A percentile compares a stretch with the other conserved stretches of the same genome.
Evolutionary conservation across 1,140 invertebrate species (phyloP).

Genomic region (Heliconius congener): DNA sequence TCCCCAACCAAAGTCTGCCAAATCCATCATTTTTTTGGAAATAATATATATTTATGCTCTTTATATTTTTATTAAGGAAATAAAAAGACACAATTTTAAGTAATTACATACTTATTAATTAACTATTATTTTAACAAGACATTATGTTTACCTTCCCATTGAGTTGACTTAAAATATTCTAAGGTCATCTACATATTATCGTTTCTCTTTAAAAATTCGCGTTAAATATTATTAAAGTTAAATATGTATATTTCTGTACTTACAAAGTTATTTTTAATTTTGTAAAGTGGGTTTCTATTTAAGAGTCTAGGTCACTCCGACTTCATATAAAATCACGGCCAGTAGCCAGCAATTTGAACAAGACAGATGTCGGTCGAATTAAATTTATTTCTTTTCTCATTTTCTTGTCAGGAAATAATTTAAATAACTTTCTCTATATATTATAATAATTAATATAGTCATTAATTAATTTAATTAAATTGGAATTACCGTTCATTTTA

Average conservation of each 20-base stretch:
- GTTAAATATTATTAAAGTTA: background rate
- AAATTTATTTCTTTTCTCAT: background rate
- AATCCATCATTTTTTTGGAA: too few species aligned
- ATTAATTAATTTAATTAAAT: background rate
- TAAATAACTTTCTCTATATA: constrained; percentile 5
- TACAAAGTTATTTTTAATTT: background rate
- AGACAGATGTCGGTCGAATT: constrained; percentile 1
- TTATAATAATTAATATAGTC: background rate
- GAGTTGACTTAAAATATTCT: background rate
- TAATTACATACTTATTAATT: background rate
- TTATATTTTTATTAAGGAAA: too few species aligned
- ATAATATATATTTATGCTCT: too few species aligned
- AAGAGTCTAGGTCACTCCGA: constrained; percentile 2
- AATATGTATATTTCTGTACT: background rate
- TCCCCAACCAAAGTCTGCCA: too few species aligned
- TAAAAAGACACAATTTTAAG: background rate
- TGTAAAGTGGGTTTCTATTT: constrained; percentile 12
- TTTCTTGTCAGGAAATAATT: constrained; percentile 1
- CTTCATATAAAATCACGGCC: constrained; percentile 10
- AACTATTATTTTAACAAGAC: background rate
- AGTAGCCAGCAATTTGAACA: constrained; percentile 8
- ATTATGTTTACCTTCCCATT: constrained; percentile 4
- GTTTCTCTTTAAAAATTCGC: background rate
- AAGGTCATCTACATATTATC: constrained; percentile 6
- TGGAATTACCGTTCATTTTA: background rate